Conservation (phyloP, 2,888 invertebrate genomes). For the Hyposoter dolosus region DNA sequence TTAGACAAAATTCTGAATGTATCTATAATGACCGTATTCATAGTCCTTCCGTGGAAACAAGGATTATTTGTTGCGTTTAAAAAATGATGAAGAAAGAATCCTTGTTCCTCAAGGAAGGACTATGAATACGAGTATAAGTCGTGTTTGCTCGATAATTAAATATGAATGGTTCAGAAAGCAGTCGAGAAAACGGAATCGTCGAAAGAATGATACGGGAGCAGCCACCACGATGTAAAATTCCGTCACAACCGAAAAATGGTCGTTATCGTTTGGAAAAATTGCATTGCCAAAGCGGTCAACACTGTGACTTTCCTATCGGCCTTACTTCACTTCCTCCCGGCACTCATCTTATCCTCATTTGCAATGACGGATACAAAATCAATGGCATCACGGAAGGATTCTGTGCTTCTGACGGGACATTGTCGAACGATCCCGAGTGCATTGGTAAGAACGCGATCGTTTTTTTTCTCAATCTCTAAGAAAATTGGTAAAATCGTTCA, state of each 20-base stretch:
- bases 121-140: too few relatives aligned
- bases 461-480: background rate
- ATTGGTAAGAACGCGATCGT: constrained; percentile 71
- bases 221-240: constrained; percentile 72
- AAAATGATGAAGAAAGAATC: too few relatives aligned
- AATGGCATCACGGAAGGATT: constrained; percentile 72
- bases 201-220: too few relatives aligned
- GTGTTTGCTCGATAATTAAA: too few relatives aligned
- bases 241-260: constrained; percentile 78
- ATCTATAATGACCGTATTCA: too few relatives aligned
- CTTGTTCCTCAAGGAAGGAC: too few relatives aligned
- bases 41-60: too few relatives aligned
- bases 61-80: too few relatives aligned
- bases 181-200: constrained; percentile 15
- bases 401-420: constrained; percentile 76
- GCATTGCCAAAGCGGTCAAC: constrained; percentile 70
- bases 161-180: background rate
- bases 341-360: constrained; percentile 77
- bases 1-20: too few relatives aligned
- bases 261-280: constrained; percentile 75
- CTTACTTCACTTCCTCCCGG: constrained; percentile 74
- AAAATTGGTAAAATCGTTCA: background rate
- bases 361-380: constrained; percentile 75
- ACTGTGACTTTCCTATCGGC: constrained; percentile 72
- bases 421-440: constrained; percentile 77